A percentile compares a stretch with the other conserved stretches of the same genome.
Conservation (phyloP, 2,888 invertebrate species). For the Dasypogon diadema region DNA sequence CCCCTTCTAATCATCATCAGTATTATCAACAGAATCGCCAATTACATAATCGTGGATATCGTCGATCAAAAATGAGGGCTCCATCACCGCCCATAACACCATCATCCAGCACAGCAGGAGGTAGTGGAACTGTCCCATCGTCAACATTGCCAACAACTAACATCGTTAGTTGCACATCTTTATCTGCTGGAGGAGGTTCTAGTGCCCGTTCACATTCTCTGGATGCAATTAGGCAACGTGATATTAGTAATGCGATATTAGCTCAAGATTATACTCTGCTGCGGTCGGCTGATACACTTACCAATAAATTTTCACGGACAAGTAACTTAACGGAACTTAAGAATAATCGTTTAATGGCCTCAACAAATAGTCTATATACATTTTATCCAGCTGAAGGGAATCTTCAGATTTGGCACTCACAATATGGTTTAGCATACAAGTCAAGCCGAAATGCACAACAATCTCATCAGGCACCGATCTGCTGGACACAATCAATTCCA, state of each 20-base stretch:
- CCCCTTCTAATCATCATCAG: conserved; percentile 51
- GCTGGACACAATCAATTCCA: conserved; percentile 69
- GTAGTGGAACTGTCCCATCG: conserved; percentile 52
- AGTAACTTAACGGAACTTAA: conserved; percentile 59
- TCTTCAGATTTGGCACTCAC: conserved; percentile 68
- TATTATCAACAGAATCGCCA: conserved; percentile 57
- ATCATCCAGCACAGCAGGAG: conserved; percentile 50
- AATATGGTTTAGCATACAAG: conserved; percentile 67
- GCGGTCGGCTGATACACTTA: conserved; percentile 51
- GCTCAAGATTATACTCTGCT: conserved; percentile 56
- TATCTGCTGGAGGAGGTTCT: conserved; percentile 44
- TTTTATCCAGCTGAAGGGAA: conserved; percentile 69
- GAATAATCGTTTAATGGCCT: conserved; percentile 62
- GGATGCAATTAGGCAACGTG: conserved; percentile 65
- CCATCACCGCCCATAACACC: conserved; percentile 61
- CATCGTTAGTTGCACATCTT: conserved; percentile 19
- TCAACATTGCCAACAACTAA: conserved; percentile 45
- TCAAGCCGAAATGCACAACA: conserved; percentile 66
- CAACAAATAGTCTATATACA: conserved; percentile 67
- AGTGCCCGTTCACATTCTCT: conserved; percentile 66
- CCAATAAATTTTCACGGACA: conserved; percentile 50
- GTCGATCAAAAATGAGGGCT: conserved; percentile 64
- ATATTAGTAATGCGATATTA: conserved; percentile 63
- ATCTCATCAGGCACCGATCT: conserved; percentile 67
- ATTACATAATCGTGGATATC: conserved; percentile 60